These are phyloP conservation scores for Pygmarrhopalites habei DNA, from an alignment of 1,140 invertebrate species.

Conservation along the genomic window DNA sequence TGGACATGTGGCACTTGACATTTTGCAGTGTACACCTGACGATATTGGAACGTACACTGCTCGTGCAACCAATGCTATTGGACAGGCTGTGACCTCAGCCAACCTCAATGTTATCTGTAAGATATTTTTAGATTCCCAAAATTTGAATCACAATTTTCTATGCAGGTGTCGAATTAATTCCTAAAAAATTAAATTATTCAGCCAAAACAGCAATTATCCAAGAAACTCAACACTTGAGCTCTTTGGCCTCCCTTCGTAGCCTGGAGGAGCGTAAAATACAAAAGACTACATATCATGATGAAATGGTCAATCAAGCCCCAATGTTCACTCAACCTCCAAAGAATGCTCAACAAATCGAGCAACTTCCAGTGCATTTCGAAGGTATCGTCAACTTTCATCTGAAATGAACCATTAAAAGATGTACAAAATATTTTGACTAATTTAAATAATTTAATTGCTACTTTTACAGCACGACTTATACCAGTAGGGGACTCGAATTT, in stretches of 20 bases:
- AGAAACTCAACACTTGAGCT: conserved; percentile 70
- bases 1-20: conserved; percentile 52
- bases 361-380: conserved; percentile 91
- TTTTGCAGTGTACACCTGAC: conserved; percentile 49
- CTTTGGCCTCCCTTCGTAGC: conserved; percentile 55
- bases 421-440: too few relatives aligned
- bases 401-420: too few relatives aligned
- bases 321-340: conserved; percentile 91
- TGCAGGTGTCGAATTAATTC: too few relatives aligned
- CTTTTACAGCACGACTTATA: conserved; percentile 71
- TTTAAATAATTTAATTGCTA: too few relatives aligned
- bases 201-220: conserved; percentile 87
- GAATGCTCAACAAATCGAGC: conserved; percentile 81
- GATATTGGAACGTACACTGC: conserved; percentile 49
- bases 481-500: conserved; percentile 48
- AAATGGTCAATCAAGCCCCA: conserved; percentile 73
- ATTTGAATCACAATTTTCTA: too few relatives aligned
- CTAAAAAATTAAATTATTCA: too few relatives aligned
- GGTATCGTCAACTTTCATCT: too few relatives aligned
- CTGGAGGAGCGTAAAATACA: conserved; percentile 70
- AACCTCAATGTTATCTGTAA: conserved; percentile 73
- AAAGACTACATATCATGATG: conserved; percentile 66
- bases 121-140: conserved; percentile 30
- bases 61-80: conserved; percentile 45
- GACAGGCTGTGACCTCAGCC: conserved; percentile 69